These are phyloP conservation scores for Unio pictorum DNA, from an alignment of 2,888 invertebrate species.

Conservation along the genomic window DNA sequence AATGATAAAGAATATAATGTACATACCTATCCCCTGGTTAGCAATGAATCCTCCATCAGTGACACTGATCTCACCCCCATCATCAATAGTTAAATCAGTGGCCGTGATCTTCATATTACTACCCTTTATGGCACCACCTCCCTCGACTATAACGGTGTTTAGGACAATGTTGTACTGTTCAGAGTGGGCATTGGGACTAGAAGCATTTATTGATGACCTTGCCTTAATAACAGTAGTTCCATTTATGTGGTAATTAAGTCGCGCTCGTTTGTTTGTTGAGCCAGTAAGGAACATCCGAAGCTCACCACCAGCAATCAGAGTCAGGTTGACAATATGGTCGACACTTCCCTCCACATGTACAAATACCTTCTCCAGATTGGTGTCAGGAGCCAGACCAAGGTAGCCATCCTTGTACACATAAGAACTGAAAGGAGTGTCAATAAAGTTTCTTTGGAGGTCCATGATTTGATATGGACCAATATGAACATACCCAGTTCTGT, in stretches of 20 bases:
- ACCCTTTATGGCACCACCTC: slow-evolving; percentile 50
- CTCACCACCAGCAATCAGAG: slow-evolving; percentile 51
- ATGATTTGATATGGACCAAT: slow-evolving; percentile 55
- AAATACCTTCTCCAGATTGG: slow-evolving; percentile 51
- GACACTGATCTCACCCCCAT: slow-evolving; percentile 55
- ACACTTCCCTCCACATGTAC: slow-evolving; percentile 52
- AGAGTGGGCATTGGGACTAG: slow-evolving; percentile 45
- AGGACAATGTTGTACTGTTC: slow-evolving; percentile 46
- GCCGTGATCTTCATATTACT: slow-evolving; percentile 48
- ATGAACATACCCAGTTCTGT: slow-evolving; percentile 52
- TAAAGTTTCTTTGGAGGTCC: slow-evolving; percentile 46
- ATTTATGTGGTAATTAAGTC: slow-evolving; percentile 43
- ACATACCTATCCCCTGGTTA: slow-evolving; percentile 44
- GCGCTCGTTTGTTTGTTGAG: slow-evolving; percentile 41
- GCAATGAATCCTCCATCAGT: slow-evolving; percentile 53
- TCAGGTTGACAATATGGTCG: slow-evolving; percentile 55
- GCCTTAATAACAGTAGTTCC: slow-evolving; percentile 56
- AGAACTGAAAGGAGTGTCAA: slow-evolving; percentile 57
- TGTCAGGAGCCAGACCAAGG: slow-evolving; percentile 54
- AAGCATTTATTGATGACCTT: slow-evolving; percentile 45
- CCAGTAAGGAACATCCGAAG: slow-evolving; percentile 50
- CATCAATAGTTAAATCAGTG: slow-evolving; percentile 49
- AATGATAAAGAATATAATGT: neutral
- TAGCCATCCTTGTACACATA: slow-evolving; percentile 56
- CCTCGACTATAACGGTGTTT: slow-evolving; percentile 47